phyloP scores from a whole-genome alignment of 2,888 invertebrate species.

The Noctua comes region DNA sequence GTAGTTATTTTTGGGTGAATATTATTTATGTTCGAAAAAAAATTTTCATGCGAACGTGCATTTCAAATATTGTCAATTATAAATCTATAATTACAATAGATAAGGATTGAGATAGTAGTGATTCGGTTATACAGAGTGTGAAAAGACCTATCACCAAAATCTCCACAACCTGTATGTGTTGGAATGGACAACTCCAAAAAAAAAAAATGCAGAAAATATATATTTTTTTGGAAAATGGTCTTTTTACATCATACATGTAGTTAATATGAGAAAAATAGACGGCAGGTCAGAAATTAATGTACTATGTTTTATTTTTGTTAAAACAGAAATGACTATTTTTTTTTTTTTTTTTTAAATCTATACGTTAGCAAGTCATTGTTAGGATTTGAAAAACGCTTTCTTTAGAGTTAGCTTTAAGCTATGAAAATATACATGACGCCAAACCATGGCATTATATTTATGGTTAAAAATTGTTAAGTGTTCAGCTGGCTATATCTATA shows the following conservation, averaged over 20 bases:
- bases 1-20: conserved; percentile 5
- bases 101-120: conserved; percentile 25
- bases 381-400: conserved; percentile 25
- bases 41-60: conserved; percentile 19
- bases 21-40: conserved; percentile 3
- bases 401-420: conserved; percentile 26
- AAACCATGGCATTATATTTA: conserved; percentile 33
- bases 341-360: conserved; percentile 9
- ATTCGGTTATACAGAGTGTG: conserved; percentile 16
- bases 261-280: conserved; percentile 10
- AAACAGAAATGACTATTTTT: neutral
- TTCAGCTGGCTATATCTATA: conserved; percentile 18
- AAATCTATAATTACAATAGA: conserved; percentile 42
- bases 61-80: conserved; percentile 59
- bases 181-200: neutral
- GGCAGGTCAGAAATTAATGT: conserved; percentile 13
- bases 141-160: neutral
- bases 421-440: conserved; percentile 21
- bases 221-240: neutral
- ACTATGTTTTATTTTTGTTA: conserved; percentile 32
- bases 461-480: conserved; percentile 39
- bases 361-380: conserved; percentile 20
- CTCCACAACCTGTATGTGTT: neutral
- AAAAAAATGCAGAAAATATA: neutral
- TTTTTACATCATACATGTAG: neutral